Conservation (phyloP, 1,140 invertebrate genomes). For the Heliothis subflexa region DNA sequence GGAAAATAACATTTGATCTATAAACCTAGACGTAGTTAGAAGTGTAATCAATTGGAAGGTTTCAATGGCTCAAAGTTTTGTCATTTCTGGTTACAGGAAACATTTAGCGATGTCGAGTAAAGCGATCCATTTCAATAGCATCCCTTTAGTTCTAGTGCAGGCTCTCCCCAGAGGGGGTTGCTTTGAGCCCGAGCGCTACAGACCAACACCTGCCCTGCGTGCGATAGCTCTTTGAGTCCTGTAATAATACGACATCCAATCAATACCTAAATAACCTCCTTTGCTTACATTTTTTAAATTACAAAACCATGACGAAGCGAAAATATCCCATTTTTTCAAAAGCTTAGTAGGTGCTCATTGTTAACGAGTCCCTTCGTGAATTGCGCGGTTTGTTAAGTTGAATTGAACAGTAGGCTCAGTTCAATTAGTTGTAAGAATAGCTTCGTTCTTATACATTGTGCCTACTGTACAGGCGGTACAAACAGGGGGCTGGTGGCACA, state of each 20-base stretch:
- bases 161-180: not conserved
- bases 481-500: not conserved
- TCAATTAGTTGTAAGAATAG: slow-evolving; percentile 49
- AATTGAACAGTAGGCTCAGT: slow-evolving; percentile 47
- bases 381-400: slow-evolving; percentile 47
- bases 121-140: slow-evolving; percentile 38
- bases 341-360: slow-evolving; percentile 48
- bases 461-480: slow-evolving; percentile 9
- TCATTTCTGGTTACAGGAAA: slow-evolving; percentile 37
- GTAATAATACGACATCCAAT: not conserved
- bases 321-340: slow-evolving; percentile 48
- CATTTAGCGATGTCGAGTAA: not conserved
- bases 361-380: slow-evolving; percentile 36
- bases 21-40: not conserved
- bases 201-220: slow-evolving; percentile 6
- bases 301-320: slow-evolving; percentile 50
- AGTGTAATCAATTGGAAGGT: not conserved
- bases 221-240: not conserved
- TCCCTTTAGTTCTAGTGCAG: slow-evolving; percentile 15
- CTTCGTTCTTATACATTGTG: slow-evolving; percentile 39
- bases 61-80: slow-evolving; percentile 13
- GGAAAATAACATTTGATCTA: not conserved
- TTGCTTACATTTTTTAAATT: slow-evolving; percentile 41
- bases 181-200: not conserved
- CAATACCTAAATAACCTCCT: slow-evolving; percentile 23